A percentile compares a stretch with the other conserved stretches of the same genome.
Evolutionary conservation across 2,113 vertebrate species (phyloP).

Genomic region (Ceyx cyanopectus): DNA sequence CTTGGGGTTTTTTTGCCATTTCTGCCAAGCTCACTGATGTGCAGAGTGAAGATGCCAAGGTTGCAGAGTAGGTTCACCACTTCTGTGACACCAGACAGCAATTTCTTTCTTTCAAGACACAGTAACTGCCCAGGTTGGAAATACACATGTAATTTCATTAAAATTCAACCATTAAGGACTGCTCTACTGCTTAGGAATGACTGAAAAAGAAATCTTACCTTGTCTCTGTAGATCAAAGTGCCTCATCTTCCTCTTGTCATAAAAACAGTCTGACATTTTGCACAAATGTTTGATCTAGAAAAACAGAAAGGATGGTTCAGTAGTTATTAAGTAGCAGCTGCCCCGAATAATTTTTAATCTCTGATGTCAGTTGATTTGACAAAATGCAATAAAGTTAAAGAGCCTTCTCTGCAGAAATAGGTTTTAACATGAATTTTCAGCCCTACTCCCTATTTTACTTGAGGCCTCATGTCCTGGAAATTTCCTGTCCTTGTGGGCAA

Average conservation of each 20-base stretch:
- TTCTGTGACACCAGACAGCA: neutral
- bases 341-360: neutral
- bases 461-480: neutral
- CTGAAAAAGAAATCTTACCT: neutral
- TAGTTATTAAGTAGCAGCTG: neutral
- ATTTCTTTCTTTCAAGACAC: neutral
- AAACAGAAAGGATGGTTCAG: neutral
- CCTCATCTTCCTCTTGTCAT: neutral
- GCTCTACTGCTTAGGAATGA: neutral
- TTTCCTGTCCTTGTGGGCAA: neutral
- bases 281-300: neutral
- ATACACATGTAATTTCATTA: neutral
- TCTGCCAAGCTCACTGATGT: neutral
- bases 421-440: neutral
- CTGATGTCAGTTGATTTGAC: neutral
- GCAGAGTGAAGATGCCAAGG: neutral
- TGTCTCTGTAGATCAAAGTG: slow-evolving; percentile 10
- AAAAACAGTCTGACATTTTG: neutral
- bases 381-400: neutral
- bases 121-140: neutral
- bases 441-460: neutral
- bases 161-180: neutral
- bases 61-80: neutral
- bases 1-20: neutral
- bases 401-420: neutral